phyloP scores from a whole-genome alignment of 2,888 invertebrate species.

The Villa cingulata region DNA sequence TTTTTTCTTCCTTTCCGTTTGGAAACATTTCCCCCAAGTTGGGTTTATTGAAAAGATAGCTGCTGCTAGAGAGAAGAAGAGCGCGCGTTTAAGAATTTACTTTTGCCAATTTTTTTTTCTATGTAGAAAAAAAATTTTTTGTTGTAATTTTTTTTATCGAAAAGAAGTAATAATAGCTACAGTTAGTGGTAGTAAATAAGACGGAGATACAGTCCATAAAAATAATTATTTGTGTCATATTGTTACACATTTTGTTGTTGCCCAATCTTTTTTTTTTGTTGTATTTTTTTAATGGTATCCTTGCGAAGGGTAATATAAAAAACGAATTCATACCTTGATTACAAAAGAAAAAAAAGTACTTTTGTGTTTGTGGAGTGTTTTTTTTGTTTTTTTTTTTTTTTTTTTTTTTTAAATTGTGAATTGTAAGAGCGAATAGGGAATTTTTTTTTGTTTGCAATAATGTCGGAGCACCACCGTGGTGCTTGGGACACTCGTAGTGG shows the following conservation, averaged over 20 bases:
- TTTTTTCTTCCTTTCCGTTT: slow-evolving; percentile 13
- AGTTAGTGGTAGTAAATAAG: slow-evolving; percentile 15
- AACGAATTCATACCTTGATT: neutral
- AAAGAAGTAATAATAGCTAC: slow-evolving; percentile 9
- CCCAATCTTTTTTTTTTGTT: neutral
- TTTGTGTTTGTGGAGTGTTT: slow-evolving; percentile 14
- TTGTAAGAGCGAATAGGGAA: no score
- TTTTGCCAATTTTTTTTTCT: slow-evolving; percentile 9
- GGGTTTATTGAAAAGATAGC: slow-evolving; percentile 7
- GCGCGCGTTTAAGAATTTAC: slow-evolving; percentile 14
- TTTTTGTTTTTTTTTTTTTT: neutral
- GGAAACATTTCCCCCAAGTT: slow-evolving; percentile 4
- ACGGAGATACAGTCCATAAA: slow-evolving; percentile 9
- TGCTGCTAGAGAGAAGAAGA: slow-evolving; percentile 10
- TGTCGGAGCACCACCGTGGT: slow-evolving; percentile 53
- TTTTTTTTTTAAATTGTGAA: neutral
- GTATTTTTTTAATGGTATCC: neutral
- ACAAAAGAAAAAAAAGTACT: slow-evolving; percentile 2
- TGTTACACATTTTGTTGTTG: neutral
- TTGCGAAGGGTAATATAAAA: neutral
- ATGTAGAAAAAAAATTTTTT: neutral
- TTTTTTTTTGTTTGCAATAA: slow-evolving; percentile 20
- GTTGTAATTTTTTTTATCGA: slow-evolving; percentile 7
- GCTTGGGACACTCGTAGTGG: slow-evolving; percentile 47
- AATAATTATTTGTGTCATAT: slow-evolving; percentile 12